Percentiles rank a stretch among this genome's conserved stretches.
phyloP scores from a whole-genome alignment of 2,888 invertebrate genomes.

The Nomada lathburiana region DNA sequence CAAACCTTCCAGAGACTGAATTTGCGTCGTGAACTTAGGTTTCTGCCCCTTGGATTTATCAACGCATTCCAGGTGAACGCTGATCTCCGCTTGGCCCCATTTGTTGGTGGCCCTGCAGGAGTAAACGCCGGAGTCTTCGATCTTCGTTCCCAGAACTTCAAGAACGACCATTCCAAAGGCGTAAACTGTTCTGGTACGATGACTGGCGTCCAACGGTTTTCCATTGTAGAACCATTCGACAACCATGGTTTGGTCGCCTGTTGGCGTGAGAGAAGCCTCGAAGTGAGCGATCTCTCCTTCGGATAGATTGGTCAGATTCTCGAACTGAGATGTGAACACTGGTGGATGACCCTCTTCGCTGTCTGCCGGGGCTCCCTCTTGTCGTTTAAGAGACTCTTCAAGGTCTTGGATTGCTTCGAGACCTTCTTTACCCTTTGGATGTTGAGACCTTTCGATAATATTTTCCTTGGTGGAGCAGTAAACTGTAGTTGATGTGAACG shows the following conservation, averaged over 20 bases:
- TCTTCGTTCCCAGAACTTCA: slow-evolving; percentile 97
- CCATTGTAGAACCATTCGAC: slow-evolving; percentile 99
- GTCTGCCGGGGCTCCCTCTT: slow-evolving; percentile 89
- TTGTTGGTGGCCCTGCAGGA: slow-evolving; percentile 95
- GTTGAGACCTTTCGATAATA: slow-evolving; percentile 95
- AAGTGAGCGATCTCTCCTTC: slow-evolving; percentile 99
- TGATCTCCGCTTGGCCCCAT: slow-evolving; percentile 95
- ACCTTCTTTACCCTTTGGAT: slow-evolving; percentile 97
- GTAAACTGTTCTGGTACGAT: slow-evolving; percentile 96
- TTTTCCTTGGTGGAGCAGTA: slow-evolving; percentile 93
- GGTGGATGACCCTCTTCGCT: slow-evolving; percentile 94
- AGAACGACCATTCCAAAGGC: slow-evolving; percentile 99
- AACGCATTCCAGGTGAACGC: slow-evolving; percentile 92
- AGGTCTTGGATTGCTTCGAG: slow-evolving; percentile 95
- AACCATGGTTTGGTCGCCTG: slow-evolving; percentile 96
- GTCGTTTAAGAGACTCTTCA: slow-evolving; percentile 93
- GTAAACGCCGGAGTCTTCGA: slow-evolving; percentile 95
- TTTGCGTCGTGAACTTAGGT: slow-evolving; percentile 95
- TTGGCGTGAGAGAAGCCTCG: slow-evolving; percentile 97
- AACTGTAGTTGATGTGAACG: slow-evolving; percentile 95
- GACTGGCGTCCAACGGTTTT: slow-evolving; percentile 93
- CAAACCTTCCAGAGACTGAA: slow-evolving; percentile 92
- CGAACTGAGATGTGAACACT: slow-evolving; percentile 94
- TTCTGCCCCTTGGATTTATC: slow-evolving; percentile 94
- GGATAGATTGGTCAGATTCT: slow-evolving; percentile 92